phyloP scores from a whole-genome alignment of 2,113 vertebrate genomes.

The Pseudopodoces humilis region DNA sequence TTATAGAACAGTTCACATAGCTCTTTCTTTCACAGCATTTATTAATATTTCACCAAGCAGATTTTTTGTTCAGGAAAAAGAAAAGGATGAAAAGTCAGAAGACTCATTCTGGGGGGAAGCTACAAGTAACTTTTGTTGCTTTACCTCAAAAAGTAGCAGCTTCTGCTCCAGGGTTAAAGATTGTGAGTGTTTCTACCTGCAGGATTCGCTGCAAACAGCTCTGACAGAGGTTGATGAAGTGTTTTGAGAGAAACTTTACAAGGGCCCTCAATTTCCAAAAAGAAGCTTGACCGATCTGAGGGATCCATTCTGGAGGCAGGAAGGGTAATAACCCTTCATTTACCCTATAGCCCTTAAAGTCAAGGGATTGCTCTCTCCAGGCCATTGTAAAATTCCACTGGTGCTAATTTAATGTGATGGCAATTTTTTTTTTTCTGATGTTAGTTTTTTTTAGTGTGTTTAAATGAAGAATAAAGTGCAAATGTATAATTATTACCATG shows the following conservation, averaged over 20 bases:
- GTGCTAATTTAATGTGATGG: not conserved
- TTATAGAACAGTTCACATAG: not conserved
- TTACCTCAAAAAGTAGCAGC: not conserved
- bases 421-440: rapidly evolving
- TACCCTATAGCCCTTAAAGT: not conserved
- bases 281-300: not conserved
- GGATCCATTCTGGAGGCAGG: not conserved
- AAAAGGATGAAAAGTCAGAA: not conserved
- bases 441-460: not conserved
- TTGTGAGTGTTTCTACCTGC: not conserved
- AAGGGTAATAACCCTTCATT: not conserved
- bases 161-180: not conserved
- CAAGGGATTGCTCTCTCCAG: not conserved
- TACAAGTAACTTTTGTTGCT: not conserved
- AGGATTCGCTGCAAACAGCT: not conserved
- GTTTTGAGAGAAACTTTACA: not conserved
- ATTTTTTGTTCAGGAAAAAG: not conserved
- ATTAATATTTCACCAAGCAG: not conserved
- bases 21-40: not conserved
- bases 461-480: not conserved
- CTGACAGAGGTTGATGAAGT: not conserved
- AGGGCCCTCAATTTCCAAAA: not conserved
- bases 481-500: not conserved
- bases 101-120: not conserved
- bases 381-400: not conserved